phyloP scores from a whole-genome alignment of 2,797 vertebrate species.

The Enteromius thamalakanensis region DNA sequence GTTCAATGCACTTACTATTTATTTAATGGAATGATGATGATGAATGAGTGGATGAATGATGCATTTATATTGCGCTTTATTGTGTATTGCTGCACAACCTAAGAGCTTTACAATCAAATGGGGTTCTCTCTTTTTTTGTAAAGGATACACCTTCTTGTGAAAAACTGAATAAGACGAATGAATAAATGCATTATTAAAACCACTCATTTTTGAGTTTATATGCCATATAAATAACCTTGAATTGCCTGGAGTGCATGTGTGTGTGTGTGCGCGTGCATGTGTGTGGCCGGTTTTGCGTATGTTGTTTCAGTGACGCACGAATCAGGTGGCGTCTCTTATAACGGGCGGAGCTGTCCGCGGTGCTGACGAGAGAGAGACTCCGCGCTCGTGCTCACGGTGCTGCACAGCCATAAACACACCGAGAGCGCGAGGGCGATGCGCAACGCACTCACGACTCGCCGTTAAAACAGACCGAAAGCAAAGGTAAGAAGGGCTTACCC shows the following conservation, averaged over 20 bases:
- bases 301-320: constrained; percentile 71
- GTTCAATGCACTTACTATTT: neutral
- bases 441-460: constrained; percentile 54
- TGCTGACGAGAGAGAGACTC: constrained; percentile 79
- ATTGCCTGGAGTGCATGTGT: neutral
- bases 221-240: constrained; percentile 27
- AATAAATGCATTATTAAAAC: neutral
- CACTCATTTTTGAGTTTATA: neutral
- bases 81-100: neutral
- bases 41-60: neutral
- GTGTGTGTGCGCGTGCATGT: neutral
- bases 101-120: neutral
- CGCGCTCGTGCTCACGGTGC: constrained; percentile 55
- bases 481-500: constrained; percentile 68
- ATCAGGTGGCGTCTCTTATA: constrained; percentile 74
- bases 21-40: neutral
- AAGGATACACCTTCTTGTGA: neutral
- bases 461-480: constrained; percentile 50
- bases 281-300: constrained; percentile 61
- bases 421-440: constrained; percentile 64
- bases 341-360: constrained; percentile 87
- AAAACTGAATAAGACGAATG: neutral
- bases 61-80: neutral
- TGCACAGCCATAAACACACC: constrained; percentile 2
- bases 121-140: neutral